These are phyloP conservation scores for Dunckerocampus dactyliophorus DNA, from an alignment of 2,113 vertebrate species.

Conservation along the genomic window DNA sequence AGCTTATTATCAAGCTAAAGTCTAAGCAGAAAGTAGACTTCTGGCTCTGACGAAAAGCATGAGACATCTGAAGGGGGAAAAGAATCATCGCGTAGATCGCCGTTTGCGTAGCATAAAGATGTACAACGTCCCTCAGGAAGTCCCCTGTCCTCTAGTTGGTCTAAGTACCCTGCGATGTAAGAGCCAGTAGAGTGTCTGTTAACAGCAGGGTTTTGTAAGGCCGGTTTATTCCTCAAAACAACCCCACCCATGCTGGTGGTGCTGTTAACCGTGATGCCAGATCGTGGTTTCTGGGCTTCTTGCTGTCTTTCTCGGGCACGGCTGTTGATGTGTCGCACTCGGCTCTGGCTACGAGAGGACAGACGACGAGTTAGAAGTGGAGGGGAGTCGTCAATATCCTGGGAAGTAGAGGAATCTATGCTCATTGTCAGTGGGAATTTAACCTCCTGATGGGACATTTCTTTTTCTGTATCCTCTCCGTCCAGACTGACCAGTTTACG, in stretches of 20 bases:
- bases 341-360: constrained; percentile 92
- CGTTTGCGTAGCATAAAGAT: constrained; percentile 61
- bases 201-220: constrained; percentile 51
- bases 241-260: constrained; percentile 61
- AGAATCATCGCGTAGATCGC: constrained; percentile 66
- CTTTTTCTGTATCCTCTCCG: constrained; percentile 71
- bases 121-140: constrained; percentile 85
- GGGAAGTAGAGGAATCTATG: constrained; percentile 17
- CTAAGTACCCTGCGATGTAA: constrained; percentile 85
- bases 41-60: constrained; percentile 78
- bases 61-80: constrained; percentile 68
- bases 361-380: constrained; percentile 82
- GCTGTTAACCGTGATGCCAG: constrained; percentile 21
- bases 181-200: constrained; percentile 94
- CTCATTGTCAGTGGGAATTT: constrained; percentile 16
- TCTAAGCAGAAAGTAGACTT: constrained; percentile 92
- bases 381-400: constrained; percentile 70
- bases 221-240: constrained; percentile 78
- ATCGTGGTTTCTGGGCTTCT: constrained; percentile 79
- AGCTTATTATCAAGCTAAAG: constrained; percentile 69
- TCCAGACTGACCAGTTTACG: constrained; percentile 85
- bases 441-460: constrained; percentile 14
- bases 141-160: constrained; percentile 76
- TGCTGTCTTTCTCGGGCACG: constrained; percentile 90
- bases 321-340: constrained; percentile 92